Evolutionary conservation across 2,113 vertebrate genomes (phyloP), one percentile per base, ranked within the genome.

Genomic region (Edolisoma coerulescens): DNA sequence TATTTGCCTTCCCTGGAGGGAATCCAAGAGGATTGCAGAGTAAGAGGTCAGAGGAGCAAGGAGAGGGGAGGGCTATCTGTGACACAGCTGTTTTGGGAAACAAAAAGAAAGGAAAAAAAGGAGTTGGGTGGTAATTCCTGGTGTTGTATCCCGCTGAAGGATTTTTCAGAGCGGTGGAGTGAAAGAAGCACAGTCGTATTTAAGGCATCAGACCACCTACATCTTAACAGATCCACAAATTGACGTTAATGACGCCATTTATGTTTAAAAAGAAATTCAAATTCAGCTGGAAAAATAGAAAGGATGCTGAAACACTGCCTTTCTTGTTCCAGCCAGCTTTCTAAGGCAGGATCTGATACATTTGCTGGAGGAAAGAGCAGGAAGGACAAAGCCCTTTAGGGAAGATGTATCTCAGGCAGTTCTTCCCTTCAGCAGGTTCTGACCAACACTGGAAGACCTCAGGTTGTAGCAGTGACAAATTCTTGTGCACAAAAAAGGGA

Each of bases 231-330:
- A 89, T 92, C 93, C 10, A 7, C 95, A 97, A 96, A 92, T 95
- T 42, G 86, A 94, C 7, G 2, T 78, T 97, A 96, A 95, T 91
- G 92, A 91, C 80, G 78, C 90, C 90, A 85, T 94, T 97, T 94
- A 52, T 44, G 78, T n/a, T 80, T 33, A 1, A 50, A 82, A 80
- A 87, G 81, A 69, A 47, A n/a, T 92, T 88, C 45, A 71, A 94
- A 93, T 96, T 96, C 95, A 95, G 90, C 95, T 97, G 97, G 88
- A 95, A 97, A 97, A 97, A 96, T 90, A 97, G 95, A 96, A 93
- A 79, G 74, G 89, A n/a, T 23, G 61, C 41, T 93, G 78, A 80
- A 96, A 96, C 92, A 68, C 84, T 90, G 92, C n/a, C 77, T 95
- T 41, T 9, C 96, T 96, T 93, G 84, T 95, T 96, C 77, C 76